Base-by-base conservation (phyloP, 2,797 vertebrate genomes). In the Leuciscus waleckii region DNA sequence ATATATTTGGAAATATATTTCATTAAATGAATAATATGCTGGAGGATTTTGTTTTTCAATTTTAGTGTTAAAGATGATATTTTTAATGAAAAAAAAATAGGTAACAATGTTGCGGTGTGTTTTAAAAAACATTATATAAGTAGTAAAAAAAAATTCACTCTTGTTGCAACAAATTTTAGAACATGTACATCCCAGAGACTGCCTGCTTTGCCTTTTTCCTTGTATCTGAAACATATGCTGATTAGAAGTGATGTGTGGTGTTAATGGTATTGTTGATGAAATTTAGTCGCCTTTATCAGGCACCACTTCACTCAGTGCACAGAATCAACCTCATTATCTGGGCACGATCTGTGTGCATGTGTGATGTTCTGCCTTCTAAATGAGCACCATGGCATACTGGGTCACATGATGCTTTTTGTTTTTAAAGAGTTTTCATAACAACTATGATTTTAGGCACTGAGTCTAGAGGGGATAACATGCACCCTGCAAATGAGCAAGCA, bases 261-360 rank as follows among this genome's bases (percentile, higher is more conserved):
- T 67, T 85, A 83, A 85, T 79, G 79, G 75, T 79, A 69, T 71
- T 75, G 41, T 75, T 79, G 41, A 81, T 75, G 21, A 82, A 80
- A 86, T 85, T 43, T 76, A 67, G 49, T 46, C 29, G 17, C n/a
- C 76, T 69, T 75, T 83, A 70, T 81, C 74, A 61, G 79, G 81
- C 76, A 84, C 81, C 75, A 81, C 82, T 80, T 85, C 83, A 76
- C 71, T 78, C 81, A 49, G 70, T 80, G 46, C 84, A 70, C 83
- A 46, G 78, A 85, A 43, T 46, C 81, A 26, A 26, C 85, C 83
- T 90, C 82, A 88, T 87, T 86, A 88, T 90, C 87, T 71, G 86
- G 84, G 87, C 86, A 83, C 76, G 82, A 78, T 91, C 29, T 82
- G 32, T 79, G 80, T 46, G 84, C 90, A 88, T 89, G 86, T 82